A percentile compares a stretch with the other conserved stretches of the same genome.
phyloP scores from a whole-genome alignment of 2,113 vertebrate genomes.

The Onychorhynchus coronatus region DNA sequence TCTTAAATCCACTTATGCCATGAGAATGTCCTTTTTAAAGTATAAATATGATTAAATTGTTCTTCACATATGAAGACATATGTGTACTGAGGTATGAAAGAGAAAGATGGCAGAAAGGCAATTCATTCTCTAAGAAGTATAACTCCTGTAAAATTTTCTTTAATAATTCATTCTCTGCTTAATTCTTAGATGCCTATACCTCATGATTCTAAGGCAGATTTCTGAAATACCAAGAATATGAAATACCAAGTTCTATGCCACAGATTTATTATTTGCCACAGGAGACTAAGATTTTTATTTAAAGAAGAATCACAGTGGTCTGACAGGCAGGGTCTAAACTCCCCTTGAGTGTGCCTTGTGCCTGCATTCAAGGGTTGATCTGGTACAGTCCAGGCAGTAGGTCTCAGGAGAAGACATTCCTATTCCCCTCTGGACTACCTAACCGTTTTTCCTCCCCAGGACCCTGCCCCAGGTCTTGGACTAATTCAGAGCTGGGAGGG shows the following conservation, averaged over 20 bases:
- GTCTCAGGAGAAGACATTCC: not conserved
- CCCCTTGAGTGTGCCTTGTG: too few relatives aligned
- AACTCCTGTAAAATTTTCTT: not conserved
- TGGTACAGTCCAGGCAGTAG: not conserved
- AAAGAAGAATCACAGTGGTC: not conserved
- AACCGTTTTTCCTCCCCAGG: not conserved
- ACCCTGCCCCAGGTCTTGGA: not conserved
- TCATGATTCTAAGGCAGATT: not conserved
- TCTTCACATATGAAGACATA: not conserved
- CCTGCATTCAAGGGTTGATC: not conserved
- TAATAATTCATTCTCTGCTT: not conserved
- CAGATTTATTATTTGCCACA: not conserved
- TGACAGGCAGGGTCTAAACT: not conserved
- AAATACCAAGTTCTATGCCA: not conserved
- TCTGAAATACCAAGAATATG: not conserved
- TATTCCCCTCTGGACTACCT: not conserved
- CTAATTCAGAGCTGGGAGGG: not conserved
- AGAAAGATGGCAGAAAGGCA: not conserved
- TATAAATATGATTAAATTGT: not conserved
- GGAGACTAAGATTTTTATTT: not conserved
- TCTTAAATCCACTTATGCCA: not conserved
- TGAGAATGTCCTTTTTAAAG: not conserved
- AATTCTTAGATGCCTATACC: not conserved
- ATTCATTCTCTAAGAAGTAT: not conserved
- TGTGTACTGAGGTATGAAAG: not conserved